phyloP scores from a whole-genome alignment of 1,140 invertebrate species.

The Drosophila mojavensis region DNA sequence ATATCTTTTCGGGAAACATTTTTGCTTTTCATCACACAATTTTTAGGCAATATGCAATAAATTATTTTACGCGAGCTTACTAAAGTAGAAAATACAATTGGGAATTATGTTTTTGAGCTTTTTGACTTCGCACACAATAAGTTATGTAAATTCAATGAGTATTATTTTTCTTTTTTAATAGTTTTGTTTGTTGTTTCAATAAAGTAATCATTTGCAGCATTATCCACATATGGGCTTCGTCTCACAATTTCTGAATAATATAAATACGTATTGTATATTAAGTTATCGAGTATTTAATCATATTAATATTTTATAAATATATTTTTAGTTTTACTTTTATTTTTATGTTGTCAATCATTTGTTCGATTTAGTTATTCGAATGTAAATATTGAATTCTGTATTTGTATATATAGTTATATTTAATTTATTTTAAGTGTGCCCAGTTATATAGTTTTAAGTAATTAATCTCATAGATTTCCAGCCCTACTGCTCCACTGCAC shows the following conservation, averaged over 20 bases:
- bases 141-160: conserved; percentile 43
- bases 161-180: conserved; percentile 44
- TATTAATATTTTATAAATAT: conserved; percentile 43
- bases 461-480: conserved; percentile 48
- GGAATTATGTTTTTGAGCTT: conserved; percentile 33
- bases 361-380: conserved; percentile 21
- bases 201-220: conserved; percentile 81
- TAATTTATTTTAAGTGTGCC: conserved; percentile 48
- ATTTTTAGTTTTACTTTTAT: conserved; percentile 22
- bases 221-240: conserved; percentile 61
- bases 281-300: conserved; percentile 38
- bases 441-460: conserved; percentile 51
- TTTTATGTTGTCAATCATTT: conserved; percentile 22
- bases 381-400: conserved; percentile 51
- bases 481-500: neutral
- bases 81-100: conserved; percentile 10
- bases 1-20: neutral
- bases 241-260: conserved; percentile 64
- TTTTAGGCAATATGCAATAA: neutral
- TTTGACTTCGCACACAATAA: conserved; percentile 22
- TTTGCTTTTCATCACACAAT: neutral
- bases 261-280: conserved; percentile 51
- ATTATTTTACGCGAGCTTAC: conserved; percentile 3
- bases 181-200: conserved; percentile 48
- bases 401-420: conserved; percentile 37